Evolutionary conservation across 2,888 invertebrate genomes (phyloP), one percentile per base, ranked within the genome.

Genomic region (Endomychus coccineus): DNA sequence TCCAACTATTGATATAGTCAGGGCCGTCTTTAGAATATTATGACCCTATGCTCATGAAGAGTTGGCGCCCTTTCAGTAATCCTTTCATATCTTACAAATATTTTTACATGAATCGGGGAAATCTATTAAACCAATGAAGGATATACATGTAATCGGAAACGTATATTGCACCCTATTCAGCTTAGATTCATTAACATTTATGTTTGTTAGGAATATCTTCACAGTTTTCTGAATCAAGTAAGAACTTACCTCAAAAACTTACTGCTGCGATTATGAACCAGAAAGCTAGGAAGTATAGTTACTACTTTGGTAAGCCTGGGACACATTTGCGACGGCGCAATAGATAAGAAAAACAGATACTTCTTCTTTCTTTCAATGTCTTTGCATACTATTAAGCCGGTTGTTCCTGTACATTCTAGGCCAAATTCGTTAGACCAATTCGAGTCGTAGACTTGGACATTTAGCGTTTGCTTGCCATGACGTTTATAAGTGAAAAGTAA

Each of bases 251-350:
- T 58, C 43, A 67, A 47, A 35, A 67, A 62, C 49, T 68, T 74
- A 44, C 73, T 74, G 0, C 81, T 80, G 49, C 77, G 76, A 63
- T 88, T 89, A 48, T 71, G 73, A 0, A 88, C 78, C 38, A 85
- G 69, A 65, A 87, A 87, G 65, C 83, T 83, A 0, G 88, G 87
- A 25, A 83, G 69, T 5, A 88, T 73, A 0, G 83, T 84, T 19
- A 88, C 76, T 34, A 88, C 82, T 59, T 83, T 84, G 0, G 86
- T 87, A 37, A 84, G 71, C 46, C 80, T 75, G 0, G 83, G 81
- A 38, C 80, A 78, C 16, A 84, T 71, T 39, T 78, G 77, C 1
- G 86, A 84, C 45, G 83, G 68, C 12, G 76, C 75, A 16, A 74
- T 73, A 36, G 72, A 76, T 27, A 85, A 70, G 47, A 87, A 71